Conservation (phyloP, 2,797 vertebrate species). For the Fundulus diaphanus region DNA sequence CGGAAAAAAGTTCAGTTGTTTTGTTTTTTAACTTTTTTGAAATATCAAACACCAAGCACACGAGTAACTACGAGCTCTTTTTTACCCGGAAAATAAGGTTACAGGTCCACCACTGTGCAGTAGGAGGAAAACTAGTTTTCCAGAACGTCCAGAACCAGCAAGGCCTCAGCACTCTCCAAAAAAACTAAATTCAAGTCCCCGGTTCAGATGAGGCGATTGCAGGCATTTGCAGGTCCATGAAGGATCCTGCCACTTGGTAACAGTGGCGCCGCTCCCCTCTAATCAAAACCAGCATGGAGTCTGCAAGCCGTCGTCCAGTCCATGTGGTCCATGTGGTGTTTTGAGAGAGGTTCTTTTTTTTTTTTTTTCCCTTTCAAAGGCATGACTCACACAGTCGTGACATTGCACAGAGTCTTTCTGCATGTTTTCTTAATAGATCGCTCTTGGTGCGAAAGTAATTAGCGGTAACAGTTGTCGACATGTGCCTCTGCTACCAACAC, state of each 20-base stretch:
- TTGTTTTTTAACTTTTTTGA: no score
- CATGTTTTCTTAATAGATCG: slow-evolving; percentile 80
- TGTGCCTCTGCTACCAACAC: slow-evolving; percentile 73
- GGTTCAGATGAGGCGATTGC: slow-evolving; percentile 1
- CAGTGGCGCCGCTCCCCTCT: slow-evolving; percentile 11
- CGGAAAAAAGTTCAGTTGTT: no score
- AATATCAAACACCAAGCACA: background rate
- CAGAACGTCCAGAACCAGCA: background rate
- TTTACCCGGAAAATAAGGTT: background rate
- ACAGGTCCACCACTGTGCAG: background rate
- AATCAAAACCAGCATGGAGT: slow-evolving; percentile 35
- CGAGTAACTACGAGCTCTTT: background rate
- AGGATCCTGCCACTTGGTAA: slow-evolving; percentile 19
- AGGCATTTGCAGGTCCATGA: background rate
- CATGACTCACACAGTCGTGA: slow-evolving; percentile 61
- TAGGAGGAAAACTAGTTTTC: background rate
- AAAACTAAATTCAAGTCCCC: background rate
- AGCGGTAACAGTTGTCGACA: slow-evolving; percentile 81
- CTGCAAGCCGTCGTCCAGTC: slow-evolving; percentile 45
- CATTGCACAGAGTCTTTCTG: slow-evolving; percentile 56
- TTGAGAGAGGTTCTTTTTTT: slow-evolving; percentile 24
- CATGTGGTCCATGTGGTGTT: slow-evolving; percentile 46
- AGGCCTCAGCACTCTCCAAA: background rate
- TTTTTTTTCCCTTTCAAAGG: slow-evolving; percentile 37
- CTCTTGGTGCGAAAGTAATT: slow-evolving; percentile 83